Evolutionary conservation across 2,888 invertebrate species (phyloP), one percentile per base, ranked within the genome.

Genomic region (Gortyna flavago): DNA sequence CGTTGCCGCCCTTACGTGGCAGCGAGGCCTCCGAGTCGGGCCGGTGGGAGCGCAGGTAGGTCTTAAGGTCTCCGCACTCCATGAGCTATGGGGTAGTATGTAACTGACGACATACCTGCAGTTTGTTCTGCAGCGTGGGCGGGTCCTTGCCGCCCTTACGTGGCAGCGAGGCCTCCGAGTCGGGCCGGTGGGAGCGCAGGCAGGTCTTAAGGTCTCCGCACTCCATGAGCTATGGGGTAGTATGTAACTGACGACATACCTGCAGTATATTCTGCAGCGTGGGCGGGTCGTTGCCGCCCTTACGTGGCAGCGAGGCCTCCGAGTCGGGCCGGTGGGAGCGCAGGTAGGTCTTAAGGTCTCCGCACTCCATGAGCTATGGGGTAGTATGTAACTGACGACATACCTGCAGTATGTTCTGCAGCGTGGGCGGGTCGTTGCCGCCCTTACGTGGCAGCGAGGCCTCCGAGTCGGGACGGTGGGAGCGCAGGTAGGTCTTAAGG

Each of bases 321-420:
- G 96, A 94, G 91, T 98, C 98, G 2, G 99, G 99, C 29, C 99
- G 97, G 94, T 99, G 98, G 74, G 98, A 98, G 75, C 99, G 97
- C 89, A 99, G 97, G 94, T 98, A 99, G 0, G 98, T 98, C 96
- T 99, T 99, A 81, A 99, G 97, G 97, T 99, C 99, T 0, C 99
- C 99, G 89, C 97, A 97, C 79, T 98, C 98, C 99, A 99, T 99
- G 81, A 99, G 97, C 95, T 99, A n/a, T n/a, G n/a, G n/a, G n/a
- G n/a, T n/a, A n/a, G n/a, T n/a, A n/a, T n/a, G n/a, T n/a, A n/a
- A n/a, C n/a, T n/a, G n/a, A n/a, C n/a, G n/a, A n/a, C 32, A 57
- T 66, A 96, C 96, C 94, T 97, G 97, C 88, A 98, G 94, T 84
- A 98, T 98, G 84, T 97, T 97, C 92, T 97, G 97, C 83, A 98